A percentile compares a stretch with the other conserved stretches of the same genome.
Conservation (phyloP, 2,888 invertebrate genomes). For the Spicauda simplicius region DNA sequence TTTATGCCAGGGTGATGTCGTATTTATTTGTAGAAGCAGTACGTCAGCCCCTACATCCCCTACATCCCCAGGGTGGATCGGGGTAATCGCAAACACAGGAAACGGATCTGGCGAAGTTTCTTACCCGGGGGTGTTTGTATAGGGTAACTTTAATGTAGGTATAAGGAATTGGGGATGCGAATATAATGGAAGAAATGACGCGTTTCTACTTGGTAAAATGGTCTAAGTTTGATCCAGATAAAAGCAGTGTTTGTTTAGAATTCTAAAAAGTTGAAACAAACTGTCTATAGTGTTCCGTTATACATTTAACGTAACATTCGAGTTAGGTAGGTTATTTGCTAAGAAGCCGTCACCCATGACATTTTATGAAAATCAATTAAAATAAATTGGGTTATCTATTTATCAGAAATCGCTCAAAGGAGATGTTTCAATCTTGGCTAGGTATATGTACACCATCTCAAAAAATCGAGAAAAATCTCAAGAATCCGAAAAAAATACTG, state of each 20-base stretch:
- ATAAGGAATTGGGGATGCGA: constrained; percentile 17
- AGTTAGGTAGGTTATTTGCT: too few species aligned
- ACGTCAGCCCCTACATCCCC: constrained; percentile 51
- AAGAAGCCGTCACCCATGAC: too few species aligned
- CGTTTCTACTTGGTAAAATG: constrained; percentile 2
- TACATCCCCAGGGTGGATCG: constrained; percentile 45
- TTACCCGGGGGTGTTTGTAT: constrained; percentile 65
- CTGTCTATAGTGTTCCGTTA: too few species aligned
- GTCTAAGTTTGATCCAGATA: constrained; percentile 13
- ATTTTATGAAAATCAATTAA: too few species aligned
- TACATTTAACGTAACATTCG: too few species aligned
- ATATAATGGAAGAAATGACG: constrained; percentile 22
- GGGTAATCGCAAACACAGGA: constrained; percentile 78
- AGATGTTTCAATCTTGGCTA: too few species aligned
- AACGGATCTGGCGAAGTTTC: constrained; percentile 77
- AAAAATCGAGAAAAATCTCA: too few species aligned
- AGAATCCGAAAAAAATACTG: too few species aligned
- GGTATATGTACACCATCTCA: too few species aligned
- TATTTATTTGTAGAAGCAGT: constrained; percentile 72
- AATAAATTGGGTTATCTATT: too few species aligned
- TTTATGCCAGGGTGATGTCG: constrained; percentile 49
- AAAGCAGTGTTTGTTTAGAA: background rate
- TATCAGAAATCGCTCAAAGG: too few species aligned
- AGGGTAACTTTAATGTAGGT: constrained; percentile 54
- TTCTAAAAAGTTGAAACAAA: too few species aligned